phyloP scores from a whole-genome alignment of 2,113 vertebrate species.

The Sapajus apella region DNA sequence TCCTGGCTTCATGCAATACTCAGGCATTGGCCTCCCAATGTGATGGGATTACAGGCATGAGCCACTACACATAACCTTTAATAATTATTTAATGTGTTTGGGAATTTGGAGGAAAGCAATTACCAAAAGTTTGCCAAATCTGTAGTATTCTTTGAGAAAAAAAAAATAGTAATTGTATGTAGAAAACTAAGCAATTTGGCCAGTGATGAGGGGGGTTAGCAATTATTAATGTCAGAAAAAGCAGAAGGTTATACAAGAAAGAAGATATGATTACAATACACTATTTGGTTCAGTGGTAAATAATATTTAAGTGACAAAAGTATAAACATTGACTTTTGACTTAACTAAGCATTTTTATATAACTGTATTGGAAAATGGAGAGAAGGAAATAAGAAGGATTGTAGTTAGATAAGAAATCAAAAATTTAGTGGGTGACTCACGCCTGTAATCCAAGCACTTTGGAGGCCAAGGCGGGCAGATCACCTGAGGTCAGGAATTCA shows the following conservation, averaged over 20 bases:
- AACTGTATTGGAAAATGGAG: background rate
- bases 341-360: background rate
- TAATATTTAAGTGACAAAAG: background rate
- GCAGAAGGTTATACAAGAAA: background rate
- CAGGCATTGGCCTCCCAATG: too few species aligned
- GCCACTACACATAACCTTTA: too few species aligned
- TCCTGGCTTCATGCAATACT: too few species aligned
- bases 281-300: background rate
- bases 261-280: background rate
- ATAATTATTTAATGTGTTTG: background rate
- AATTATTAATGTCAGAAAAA: background rate
- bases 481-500: too few species aligned
- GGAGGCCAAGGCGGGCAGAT: too few species aligned
- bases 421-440: background rate
- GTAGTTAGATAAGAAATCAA: background rate
- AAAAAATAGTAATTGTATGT: too few species aligned
- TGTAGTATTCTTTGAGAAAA: too few species aligned
- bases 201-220: background rate
- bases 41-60: too few species aligned
- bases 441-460: too few species aligned
- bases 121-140: background rate
- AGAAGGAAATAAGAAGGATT: background rate
- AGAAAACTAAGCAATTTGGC: background rate
- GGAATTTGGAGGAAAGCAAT: background rate
- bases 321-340: background rate